Evolutionary conservation across 1,140 invertebrate genomes (phyloP).

Genomic region (Carposina sasakii): DNA sequence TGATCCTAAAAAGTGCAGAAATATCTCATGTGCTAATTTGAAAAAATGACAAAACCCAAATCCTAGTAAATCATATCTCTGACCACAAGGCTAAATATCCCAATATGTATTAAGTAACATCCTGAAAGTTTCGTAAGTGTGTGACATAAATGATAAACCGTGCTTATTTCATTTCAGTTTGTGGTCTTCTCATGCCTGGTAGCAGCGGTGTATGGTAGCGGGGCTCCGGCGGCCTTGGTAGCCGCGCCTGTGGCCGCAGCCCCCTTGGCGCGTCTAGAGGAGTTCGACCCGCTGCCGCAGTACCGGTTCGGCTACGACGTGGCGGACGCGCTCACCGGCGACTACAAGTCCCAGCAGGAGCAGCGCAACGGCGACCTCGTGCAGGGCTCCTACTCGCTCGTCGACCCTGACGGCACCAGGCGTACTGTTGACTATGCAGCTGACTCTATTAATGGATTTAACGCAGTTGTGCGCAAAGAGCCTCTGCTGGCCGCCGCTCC

Average conservation of each 20-base stretch:
- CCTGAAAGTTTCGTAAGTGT: too few relatives aligned
- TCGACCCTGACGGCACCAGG: conserved; percentile 74
- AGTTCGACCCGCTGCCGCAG: conserved; percentile 75
- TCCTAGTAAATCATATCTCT: too few relatives aligned
- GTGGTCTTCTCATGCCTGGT: conserved; percentile 53
- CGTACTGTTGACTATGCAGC: conserved; percentile 74
- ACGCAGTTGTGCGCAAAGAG: conserved; percentile 73
- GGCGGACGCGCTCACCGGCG: conserved; percentile 75
- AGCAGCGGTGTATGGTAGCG: conserved; percentile 47
- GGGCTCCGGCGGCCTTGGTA: conserved; percentile 42
- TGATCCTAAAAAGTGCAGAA: too few relatives aligned
- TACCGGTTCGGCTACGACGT: conserved; percentile 77
- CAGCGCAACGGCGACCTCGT: conserved; percentile 76
- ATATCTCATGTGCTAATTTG: too few relatives aligned
- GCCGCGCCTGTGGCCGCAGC: conserved; percentile 50
- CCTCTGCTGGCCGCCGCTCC: conserved; percentile 51
- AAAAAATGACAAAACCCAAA: too few relatives aligned
- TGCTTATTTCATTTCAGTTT: too few relatives aligned
- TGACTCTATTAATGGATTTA: conserved; percentile 76
- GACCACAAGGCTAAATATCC: too few relatives aligned
- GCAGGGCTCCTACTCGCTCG: conserved; percentile 74
- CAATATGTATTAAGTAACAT: too few relatives aligned
- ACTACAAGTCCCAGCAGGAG: conserved; percentile 76
- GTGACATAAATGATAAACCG: too few relatives aligned
- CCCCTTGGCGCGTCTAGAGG: conserved; percentile 64